A percentile compares a stretch with the other conserved stretches of the same genome.
Evolutionary conservation across 2,797 vertebrate species (phyloP).

Genomic region (Todus mexicanus): DNA sequence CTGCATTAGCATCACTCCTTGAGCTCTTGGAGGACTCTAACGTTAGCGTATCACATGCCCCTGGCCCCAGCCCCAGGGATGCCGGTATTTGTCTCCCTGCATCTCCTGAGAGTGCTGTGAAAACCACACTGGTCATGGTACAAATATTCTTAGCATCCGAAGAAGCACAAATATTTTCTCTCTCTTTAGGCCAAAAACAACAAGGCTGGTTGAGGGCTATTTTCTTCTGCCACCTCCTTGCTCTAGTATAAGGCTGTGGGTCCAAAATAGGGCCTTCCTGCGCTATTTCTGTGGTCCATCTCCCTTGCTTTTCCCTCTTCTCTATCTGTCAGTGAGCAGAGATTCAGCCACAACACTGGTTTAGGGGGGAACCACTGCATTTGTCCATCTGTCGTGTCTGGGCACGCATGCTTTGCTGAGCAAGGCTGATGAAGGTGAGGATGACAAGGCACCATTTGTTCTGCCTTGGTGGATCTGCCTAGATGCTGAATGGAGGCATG

Average conservation of each 20-base stretch:
- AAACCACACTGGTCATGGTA: background rate
- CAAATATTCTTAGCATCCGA: background rate
- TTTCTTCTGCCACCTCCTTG: background rate
- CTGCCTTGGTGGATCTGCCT: background rate
- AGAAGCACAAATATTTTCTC: slow-evolving; percentile 30
- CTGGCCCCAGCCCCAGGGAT: background rate
- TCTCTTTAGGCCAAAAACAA: slow-evolving; percentile 18
- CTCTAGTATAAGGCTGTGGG: background rate
- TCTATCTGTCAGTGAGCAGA: background rate
- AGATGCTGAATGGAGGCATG: background rate
- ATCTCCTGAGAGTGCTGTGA: background rate
- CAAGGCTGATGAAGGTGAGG: background rate
- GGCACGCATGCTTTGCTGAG: background rate
- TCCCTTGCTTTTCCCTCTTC: background rate
- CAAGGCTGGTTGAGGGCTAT: background rate
- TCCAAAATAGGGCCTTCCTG: background rate
- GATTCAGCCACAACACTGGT: background rate
- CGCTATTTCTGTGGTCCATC: background rate
- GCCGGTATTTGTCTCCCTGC: background rate
- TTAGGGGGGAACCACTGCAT: background rate
- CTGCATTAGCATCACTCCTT: background rate
- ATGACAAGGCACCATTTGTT: background rate
- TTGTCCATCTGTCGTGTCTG: background rate
- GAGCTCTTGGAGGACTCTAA: background rate
- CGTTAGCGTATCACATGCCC: no score